A percentile compares a stretch with the other conserved stretches of the same genome.
Evolutionary conservation across 1,140 invertebrate genomes (phyloP).

Genomic region (Panagrolaimus sp.): DNA sequence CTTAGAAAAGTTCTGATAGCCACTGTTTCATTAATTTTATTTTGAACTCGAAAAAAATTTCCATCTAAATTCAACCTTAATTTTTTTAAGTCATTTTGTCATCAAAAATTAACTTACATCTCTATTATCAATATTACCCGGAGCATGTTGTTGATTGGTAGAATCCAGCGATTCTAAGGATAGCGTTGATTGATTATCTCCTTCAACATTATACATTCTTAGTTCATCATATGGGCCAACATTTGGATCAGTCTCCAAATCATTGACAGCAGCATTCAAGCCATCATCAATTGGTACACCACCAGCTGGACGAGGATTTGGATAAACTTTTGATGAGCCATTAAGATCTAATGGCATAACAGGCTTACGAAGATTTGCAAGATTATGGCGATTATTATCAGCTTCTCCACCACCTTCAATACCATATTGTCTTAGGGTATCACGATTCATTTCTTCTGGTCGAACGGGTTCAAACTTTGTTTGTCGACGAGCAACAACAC

Average conservation of each 20-base stretch:
- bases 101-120: slow-evolving; percentile 30
- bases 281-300: slow-evolving; percentile 49
- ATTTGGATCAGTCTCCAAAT: slow-evolving; percentile 55
- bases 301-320: slow-evolving; percentile 21
- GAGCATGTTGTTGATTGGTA: slow-evolving; percentile 30
- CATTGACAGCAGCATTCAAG: slow-evolving; percentile 53
- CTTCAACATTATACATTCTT: slow-evolving; percentile 54
- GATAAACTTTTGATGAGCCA: slow-evolving; percentile 42
- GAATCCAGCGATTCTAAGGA: slow-evolving; percentile 51
- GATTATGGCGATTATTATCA: slow-evolving; percentile 54
- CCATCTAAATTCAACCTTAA: too few species aligned
- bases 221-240: slow-evolving; percentile 55
- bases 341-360: slow-evolving; percentile 52
- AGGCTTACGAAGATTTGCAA: slow-evolving; percentile 52
- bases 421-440: slow-evolving; percentile 51
- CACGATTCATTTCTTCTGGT: slow-evolving; percentile 55
- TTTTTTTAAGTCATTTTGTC: too few species aligned
- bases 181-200: slow-evolving; percentile 54
- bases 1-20: too few species aligned
- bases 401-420: slow-evolving; percentile 57
- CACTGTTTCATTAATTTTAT: too few species aligned
- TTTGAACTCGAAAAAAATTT: too few species aligned
- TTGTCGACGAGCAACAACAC: slow-evolving; percentile 30
- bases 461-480: slow-evolving; percentile 48
- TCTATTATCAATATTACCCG: slow-evolving; percentile 18